Evolutionary conservation across 2,888 invertebrate species (phyloP), one percentile per base, ranked within the genome.

Genomic region (Allacma fusca): DNA sequence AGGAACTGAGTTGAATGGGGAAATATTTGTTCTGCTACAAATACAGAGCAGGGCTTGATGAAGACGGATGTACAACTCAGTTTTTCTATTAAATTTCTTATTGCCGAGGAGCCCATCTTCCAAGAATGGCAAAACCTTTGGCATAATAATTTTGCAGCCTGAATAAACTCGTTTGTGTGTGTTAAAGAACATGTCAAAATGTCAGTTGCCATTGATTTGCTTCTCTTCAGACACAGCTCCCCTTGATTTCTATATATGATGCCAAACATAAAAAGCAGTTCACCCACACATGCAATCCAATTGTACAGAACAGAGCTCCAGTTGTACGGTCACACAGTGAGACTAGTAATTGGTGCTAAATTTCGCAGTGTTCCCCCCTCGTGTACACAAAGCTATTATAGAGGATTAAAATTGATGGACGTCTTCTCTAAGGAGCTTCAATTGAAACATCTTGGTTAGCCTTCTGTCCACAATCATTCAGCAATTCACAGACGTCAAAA

Each of bases 401-500:
- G n/a, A n/a, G n/a, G 4, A 19, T n/a, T 50, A 50, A 50, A 50
- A 19, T 1, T 50, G 19, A 50, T 50, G 50, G 50, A 16, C 50
- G 50, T 13, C 7, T n/a, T 50, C 50, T 9, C 50, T 34, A 9
- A 50, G 50, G n/a, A 50, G 16, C n/a, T 50, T 50, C 7, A 4
- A 50, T 50, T n/a, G 19, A 50, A 50, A 50, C 50, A 12, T 50
- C 5, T 23, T 43, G 7, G 21, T 43, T 43, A 70, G 23, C n/a
- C 24, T 12, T 26, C 70, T 50, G 44, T 26, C 50, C 26, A 28
- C 44, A n/a, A 26, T 70, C 24, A 44, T 40, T 29, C 28, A 0
- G 40, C 29, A 40, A 16, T 50, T 26, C 19, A 43, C 16, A 72
- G 59, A 34, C 23, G 72, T 72, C 59, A 28, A 72, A 72, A 72